Evolutionary conservation across 2,888 invertebrate species (phyloP).

Genomic region (Drosophila borealis): DNA sequence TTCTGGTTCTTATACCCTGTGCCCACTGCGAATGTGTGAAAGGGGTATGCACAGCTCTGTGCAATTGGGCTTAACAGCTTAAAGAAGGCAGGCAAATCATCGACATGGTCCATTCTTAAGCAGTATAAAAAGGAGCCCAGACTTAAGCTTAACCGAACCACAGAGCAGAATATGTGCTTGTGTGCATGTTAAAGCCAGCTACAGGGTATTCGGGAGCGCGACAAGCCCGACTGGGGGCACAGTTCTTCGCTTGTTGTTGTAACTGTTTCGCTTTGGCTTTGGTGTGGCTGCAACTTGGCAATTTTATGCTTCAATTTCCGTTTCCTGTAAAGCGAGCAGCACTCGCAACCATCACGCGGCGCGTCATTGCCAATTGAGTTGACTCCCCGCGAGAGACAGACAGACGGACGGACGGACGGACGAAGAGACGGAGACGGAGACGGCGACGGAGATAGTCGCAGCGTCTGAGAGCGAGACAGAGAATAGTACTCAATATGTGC

Average conservation of each 20-base stretch:
- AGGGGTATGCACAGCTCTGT: background rate
- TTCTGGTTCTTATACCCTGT: slow-evolving; percentile 1
- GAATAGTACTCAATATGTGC: slow-evolving; percentile 31
- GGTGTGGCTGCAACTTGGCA: slow-evolving; percentile 66
- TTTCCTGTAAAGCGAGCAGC: slow-evolving; percentile 60
- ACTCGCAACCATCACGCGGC: slow-evolving; percentile 51
- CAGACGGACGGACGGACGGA: slow-evolving; percentile 3
- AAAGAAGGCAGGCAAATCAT: too few relatives aligned
- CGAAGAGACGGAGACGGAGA: background rate
- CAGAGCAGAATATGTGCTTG: too few relatives aligned
- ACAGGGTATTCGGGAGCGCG: background rate
- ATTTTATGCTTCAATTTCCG: slow-evolving; percentile 80
- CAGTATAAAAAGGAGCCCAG: too few relatives aligned
- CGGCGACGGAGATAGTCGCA: background rate
- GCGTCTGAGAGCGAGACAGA: background rate
- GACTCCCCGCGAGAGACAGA: slow-evolving; percentile 20
- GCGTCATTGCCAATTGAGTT: slow-evolving; percentile 72
- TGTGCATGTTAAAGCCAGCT: too few relatives aligned
- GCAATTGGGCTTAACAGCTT: too few relatives aligned
- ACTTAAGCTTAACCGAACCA: too few relatives aligned
- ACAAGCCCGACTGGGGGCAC: background rate
- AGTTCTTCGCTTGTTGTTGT: slow-evolving; percentile 2
- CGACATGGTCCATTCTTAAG: too few relatives aligned
- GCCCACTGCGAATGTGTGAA: background rate
- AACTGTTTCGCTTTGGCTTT: slow-evolving; percentile 22